A percentile compares a stretch with the other conserved stretches of the same genome.
Conservation (phyloP, 2,113 vertebrate species). For the Podiceps cristatus region DNA sequence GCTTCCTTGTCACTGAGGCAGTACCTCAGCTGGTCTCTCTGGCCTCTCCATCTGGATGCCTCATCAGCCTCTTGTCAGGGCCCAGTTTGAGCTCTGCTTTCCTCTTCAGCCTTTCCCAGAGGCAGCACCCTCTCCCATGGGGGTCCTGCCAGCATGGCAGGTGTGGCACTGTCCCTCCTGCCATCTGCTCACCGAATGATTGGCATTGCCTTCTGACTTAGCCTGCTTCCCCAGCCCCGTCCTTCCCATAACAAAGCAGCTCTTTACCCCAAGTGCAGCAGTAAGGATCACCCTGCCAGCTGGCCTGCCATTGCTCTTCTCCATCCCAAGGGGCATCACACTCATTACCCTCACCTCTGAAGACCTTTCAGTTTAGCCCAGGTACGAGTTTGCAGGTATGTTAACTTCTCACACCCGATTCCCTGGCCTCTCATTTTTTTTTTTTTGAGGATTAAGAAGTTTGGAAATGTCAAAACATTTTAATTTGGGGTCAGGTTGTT, state of each 20-base stretch:
- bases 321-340: accelerated
- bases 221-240: background rate
- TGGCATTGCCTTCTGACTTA: background rate
- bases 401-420: background rate
- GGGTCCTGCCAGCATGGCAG: background rate
- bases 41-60: background rate
- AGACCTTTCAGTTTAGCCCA: background rate
- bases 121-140: background rate
- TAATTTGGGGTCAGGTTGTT: background rate
- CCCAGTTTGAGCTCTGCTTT: background rate
- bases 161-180: background rate
- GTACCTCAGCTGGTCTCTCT: background rate
- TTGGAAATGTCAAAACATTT: background rate
- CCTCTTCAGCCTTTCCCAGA: background rate
- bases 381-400: accelerated
- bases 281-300: background rate
- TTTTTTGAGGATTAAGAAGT: background rate
- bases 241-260: background rate
- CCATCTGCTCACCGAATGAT: background rate
- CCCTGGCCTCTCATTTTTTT: background rate
- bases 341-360: background rate
- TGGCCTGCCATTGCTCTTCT: background rate
- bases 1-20: background rate
- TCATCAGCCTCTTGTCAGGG: accelerated
- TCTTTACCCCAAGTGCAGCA: background rate